Percentiles rank a stretch among this genome's conserved stretches.
Conservation (phyloP, 2,797 vertebrate genomes). For the Micromesistius poutassou region DNA sequence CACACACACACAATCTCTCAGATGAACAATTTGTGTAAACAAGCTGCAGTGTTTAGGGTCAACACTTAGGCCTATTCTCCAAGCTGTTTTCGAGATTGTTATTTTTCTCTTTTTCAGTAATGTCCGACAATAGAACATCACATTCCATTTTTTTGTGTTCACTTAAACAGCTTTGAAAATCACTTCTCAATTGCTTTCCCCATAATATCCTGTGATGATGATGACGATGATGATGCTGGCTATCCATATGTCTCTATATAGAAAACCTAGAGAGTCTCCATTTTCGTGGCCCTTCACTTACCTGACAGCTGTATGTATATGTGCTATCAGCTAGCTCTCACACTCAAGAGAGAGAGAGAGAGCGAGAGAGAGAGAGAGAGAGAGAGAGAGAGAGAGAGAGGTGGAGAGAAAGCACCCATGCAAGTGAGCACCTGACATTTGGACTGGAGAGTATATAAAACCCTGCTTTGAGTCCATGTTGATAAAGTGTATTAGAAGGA, state of each 20-base stretch:
- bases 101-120: slow-evolving; percentile 11
- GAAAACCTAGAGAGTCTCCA: slow-evolving; percentile 63
- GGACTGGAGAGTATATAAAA: slow-evolving; percentile 46
- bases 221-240: slow-evolving; percentile 54
- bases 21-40: slow-evolving; percentile 56
- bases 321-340: slow-evolving; percentile 54
- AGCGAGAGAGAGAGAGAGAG: not conserved
- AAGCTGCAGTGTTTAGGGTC: slow-evolving; percentile 65
- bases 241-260: slow-evolving; percentile 66
- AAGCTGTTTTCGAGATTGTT: slow-evolving; percentile 25
- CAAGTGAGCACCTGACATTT: slow-evolving; percentile 70
- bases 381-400: not conserved
- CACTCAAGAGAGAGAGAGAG: slow-evolving; percentile 36
- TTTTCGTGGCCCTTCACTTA: slow-evolving; percentile 65
- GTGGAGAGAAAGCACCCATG: slow-evolving; percentile 51
- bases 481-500: slow-evolving; percentile 54
- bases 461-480: slow-evolving; percentile 50
- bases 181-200: slow-evolving; percentile 63
- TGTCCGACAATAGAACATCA: slow-evolving; percentile 56
- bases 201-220: slow-evolving; percentile 54
- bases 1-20: slow-evolving; percentile 32
- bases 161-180: slow-evolving; percentile 70
- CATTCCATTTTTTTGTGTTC: slow-evolving; percentile 65
- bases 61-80: slow-evolving; percentile 54
- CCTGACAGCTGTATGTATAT: slow-evolving; percentile 74